Base-by-base conservation (phyloP, 1,140 invertebrate species). In the Pseudoatta argentina region DNA sequence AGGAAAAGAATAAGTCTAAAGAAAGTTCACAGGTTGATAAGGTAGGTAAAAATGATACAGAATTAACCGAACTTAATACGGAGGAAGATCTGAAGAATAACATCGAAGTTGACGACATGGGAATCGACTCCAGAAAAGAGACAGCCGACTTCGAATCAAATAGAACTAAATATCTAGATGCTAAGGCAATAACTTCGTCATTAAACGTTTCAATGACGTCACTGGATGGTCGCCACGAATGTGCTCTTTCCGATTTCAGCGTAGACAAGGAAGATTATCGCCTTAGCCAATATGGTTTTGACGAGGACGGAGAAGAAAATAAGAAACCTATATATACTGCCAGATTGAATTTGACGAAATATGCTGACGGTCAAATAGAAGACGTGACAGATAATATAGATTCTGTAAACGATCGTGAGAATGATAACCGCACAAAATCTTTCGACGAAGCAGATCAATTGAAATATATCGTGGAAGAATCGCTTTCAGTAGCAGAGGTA, bases 221-320 rank as follows among this genome's bases (percentile, higher is more conserved):
- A 14, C 12, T 30, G 0, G 66, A 86, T 12, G 88, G 88, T 12
- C 88, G 88, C 6, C 73, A 89, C 27, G 88, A 90, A 5, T 85
- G 86, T 59, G 89, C 86, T 2, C 76, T 90, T 3, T 90, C 89
- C 0, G 89, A 90, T 59, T 90, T 90, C 16, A 90, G 75, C 57
- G 75, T 90, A 27, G 88, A 90, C 18, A 90, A 87, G 8, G 88
- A 90, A 57, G 76, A 90, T n/a, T 90, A 90, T 39, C 89, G 79
- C 12, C 59, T 90, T 14, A 90, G 69, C 14, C 69, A 87, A 12
- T 90, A 90, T 14, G 86, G 63, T 10, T 77, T 75, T n/a, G 69
- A 90, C 4, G 75, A 76, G 14, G 21, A 76, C 30, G 39, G 27
- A 48, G 55, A 76, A 14, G 81, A 73, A 27, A 39, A 79, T 6